Conservation (phyloP, 2,888 invertebrate species). For the Drosophila birchii region DNA sequence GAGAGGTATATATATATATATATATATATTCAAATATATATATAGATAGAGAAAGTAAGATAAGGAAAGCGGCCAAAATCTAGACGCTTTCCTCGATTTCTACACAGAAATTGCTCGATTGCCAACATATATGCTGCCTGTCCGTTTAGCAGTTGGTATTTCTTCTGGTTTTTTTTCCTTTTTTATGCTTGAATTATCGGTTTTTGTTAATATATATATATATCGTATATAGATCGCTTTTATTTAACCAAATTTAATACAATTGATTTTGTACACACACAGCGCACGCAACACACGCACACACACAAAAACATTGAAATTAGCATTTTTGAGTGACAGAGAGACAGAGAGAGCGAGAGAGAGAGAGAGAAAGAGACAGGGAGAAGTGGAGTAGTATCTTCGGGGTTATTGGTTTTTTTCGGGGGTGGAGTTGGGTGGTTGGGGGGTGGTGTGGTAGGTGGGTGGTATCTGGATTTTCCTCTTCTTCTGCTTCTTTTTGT, state of each 20-base stretch:
- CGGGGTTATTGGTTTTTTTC: slow-evolving; percentile 21
- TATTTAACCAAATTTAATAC: slow-evolving; percentile 82
- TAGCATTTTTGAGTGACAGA: slow-evolving; percentile 60
- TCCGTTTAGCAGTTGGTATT: slow-evolving; percentile 79
- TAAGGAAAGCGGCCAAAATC: slow-evolving; percentile 2
- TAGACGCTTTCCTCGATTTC: slow-evolving; percentile 58
- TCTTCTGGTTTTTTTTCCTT: slow-evolving; percentile 23
- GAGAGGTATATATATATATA: slow-evolving; percentile 4
- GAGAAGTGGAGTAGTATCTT: slow-evolving; percentile 21
- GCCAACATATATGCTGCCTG: slow-evolving; percentile 86
- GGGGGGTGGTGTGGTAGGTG: slow-evolving; percentile 46
- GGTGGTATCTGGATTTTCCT: slow-evolving; percentile 36
- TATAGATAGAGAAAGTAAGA: slow-evolving; percentile 3
- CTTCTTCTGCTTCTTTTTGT: slow-evolving; percentile 50
- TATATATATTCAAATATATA: slow-evolving; percentile 5
- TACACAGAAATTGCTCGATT: slow-evolving; percentile 84
- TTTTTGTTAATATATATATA: slow-evolving; percentile 34
- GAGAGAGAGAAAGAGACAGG: slow-evolving; percentile 13
- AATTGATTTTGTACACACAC: slow-evolving; percentile 73
- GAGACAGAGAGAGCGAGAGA: slow-evolving; percentile 11
- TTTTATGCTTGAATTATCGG: slow-evolving; percentile 31
- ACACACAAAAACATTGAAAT: slow-evolving; percentile 79
- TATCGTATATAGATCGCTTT: slow-evolving; percentile 37
- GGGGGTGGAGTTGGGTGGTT: slow-evolving; percentile 26
- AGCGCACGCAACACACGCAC: slow-evolving; percentile 56